phyloP scores from a whole-genome alignment of 2,797 vertebrate genomes.

The Clarias platycephalus region DNA sequence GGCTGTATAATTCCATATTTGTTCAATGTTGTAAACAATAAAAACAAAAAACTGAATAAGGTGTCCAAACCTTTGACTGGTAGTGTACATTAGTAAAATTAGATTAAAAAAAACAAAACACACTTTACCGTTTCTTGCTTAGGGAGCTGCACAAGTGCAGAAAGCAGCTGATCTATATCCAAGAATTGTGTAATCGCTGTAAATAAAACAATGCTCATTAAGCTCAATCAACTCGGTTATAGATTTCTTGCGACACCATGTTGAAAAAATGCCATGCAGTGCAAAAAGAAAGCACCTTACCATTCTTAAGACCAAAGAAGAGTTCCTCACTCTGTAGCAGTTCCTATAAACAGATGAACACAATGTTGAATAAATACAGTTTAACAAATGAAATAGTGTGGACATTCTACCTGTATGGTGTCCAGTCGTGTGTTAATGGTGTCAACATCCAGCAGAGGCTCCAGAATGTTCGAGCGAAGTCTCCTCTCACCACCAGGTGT shows the following conservation, averaged over 20 bases:
- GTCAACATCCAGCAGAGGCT: conserved; percentile 85
- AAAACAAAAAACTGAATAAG: too few relatives aligned
- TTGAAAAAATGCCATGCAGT: neutral
- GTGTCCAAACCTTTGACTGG: too few relatives aligned
- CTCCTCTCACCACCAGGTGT: conserved; percentile 89
- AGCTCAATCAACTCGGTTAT: neutral
- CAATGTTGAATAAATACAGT: neutral
- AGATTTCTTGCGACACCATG: neutral
- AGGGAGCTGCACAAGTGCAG: conserved; percentile 92
- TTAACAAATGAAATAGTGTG: neutral
- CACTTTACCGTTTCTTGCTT: conserved; percentile 90
- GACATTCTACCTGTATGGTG: conserved; percentile 74
- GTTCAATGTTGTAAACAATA: too few relatives aligned
- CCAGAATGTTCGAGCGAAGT: conserved; percentile 91
- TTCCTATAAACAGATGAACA: conserved; percentile 65
- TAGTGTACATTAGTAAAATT: neutral
- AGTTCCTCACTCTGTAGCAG: conserved; percentile 89
- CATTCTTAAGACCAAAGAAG: conserved; percentile 90
- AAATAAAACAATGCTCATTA: conserved; percentile 41
- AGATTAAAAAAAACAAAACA: neutral
- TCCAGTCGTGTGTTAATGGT: conserved; percentile 91
- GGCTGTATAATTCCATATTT: too few relatives aligned
- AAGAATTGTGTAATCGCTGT: conserved; percentile 91
- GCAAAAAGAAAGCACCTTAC: conserved; percentile 62
- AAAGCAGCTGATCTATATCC: conserved; percentile 94